These are phyloP conservation scores for Nibea albiflora DNA, from an alignment of 2,113 vertebrate genomes.

Conservation along the genomic window DNA sequence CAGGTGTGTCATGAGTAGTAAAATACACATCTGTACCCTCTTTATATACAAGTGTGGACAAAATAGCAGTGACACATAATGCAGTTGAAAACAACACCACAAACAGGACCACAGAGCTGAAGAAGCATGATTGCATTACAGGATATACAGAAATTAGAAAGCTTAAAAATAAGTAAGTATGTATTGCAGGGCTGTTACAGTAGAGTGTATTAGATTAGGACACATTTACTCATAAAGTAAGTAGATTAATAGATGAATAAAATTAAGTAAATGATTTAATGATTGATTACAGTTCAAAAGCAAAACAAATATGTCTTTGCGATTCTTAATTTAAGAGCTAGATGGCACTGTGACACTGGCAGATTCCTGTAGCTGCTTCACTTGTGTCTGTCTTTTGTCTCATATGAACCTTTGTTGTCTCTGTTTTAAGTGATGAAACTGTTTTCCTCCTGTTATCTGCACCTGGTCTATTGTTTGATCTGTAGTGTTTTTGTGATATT, in stretches of 20 bases:
- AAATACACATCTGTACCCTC: not conserved
- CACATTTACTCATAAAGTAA: not conserved
- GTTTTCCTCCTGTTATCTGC: not conserved
- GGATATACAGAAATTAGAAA: not conserved
- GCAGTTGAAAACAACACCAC: not conserved
- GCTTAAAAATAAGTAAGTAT: not conserved
- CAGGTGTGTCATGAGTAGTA: constrained; percentile 4
- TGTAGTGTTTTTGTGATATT: constrained; percentile 31
- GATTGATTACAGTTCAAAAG: not conserved
- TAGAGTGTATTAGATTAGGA: not conserved
- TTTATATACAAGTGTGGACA: not conserved
- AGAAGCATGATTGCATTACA: not conserved
- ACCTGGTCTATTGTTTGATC: constrained; percentile 34
- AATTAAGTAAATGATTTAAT: not conserved
- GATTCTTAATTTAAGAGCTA: constrained; percentile 40
- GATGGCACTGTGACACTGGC: constrained; percentile 73
- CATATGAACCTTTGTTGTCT: constrained; percentile 32
- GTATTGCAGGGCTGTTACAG: not conserved
- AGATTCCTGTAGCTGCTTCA: not conserved
- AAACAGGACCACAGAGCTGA: not conserved
- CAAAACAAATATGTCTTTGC: not conserved
- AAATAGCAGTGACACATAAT: not conserved
- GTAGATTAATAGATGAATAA: not conserved
- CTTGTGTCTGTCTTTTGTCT: constrained; percentile 59
- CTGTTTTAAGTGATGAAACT: constrained; percentile 11